phyloP scores from a whole-genome alignment of 2,888 invertebrate species.

The Coremacera marginata region DNA sequence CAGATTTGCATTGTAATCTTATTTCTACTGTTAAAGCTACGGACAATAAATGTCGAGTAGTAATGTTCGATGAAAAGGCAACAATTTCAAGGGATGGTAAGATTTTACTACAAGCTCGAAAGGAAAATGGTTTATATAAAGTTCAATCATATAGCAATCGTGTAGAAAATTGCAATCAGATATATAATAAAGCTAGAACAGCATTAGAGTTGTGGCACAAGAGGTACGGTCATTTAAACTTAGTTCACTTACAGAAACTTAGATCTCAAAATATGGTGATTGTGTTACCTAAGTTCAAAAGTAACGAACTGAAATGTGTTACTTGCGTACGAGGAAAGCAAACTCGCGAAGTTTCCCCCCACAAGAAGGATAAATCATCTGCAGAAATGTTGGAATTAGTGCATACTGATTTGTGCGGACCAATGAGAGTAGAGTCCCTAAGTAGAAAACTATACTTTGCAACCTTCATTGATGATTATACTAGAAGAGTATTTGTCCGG shows the following conservation, averaged over 20 bases:
- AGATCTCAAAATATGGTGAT: neutral
- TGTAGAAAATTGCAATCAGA: neutral
- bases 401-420: too few relatives aligned
- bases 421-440: too few relatives aligned
- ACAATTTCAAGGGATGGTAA: neutral
- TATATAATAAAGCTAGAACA: too few relatives aligned
- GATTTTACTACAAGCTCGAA: neutral
- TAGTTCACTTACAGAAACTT: neutral
- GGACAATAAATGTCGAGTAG: neutral
- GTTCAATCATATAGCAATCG: neutral
- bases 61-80: neutral
- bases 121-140: conserved; percentile 6
- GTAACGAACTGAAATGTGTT: too few relatives aligned
- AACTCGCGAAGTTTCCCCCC: too few relatives aligned
- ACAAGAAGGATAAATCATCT: too few relatives aligned
- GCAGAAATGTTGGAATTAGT: too few relatives aligned
- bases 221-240: neutral
- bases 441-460: too few relatives aligned
- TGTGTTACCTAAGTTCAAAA: neutral
- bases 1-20: too few relatives aligned
- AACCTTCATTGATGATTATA: too few relatives aligned
- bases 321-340: too few relatives aligned
- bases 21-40: neutral
- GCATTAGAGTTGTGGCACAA: neutral
- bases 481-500: neutral